phyloP scores from a whole-genome alignment of 2,113 vertebrate species.

The Ophthalmolycus amberensis region DNA sequence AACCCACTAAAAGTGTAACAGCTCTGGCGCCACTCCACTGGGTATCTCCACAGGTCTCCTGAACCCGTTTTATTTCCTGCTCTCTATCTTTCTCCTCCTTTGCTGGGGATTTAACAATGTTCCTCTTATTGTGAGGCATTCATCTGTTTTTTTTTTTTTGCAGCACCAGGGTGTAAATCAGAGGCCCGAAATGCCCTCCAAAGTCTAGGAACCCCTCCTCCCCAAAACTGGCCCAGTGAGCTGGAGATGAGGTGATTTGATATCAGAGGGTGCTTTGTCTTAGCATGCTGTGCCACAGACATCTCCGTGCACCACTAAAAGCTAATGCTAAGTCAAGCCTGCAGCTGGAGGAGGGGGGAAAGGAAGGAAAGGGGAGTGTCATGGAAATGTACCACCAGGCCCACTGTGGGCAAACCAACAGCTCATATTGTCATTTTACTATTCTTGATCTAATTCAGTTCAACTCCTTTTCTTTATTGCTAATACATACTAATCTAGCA shows the following conservation, averaged over 20 bases:
- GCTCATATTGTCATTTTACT: background rate
- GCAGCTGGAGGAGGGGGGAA: conserved; percentile 24
- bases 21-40: background rate
- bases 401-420: conserved; percentile 7
- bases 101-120: conserved; percentile 48
- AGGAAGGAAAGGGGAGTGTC: background rate
- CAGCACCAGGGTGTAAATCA: conserved; percentile 59
- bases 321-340: conserved; percentile 21
- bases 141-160: conserved; percentile 42
- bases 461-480: background rate
- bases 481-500: background rate
- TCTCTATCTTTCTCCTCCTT: background rate
- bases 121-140: conserved; percentile 56
- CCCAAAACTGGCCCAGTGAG: conserved; percentile 35
- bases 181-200: conserved; percentile 39
- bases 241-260: conserved; percentile 62
- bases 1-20: background rate
- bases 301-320: conserved; percentile 29
- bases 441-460: background rate
- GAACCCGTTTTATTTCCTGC: conserved; percentile 5
- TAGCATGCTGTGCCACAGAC: conserved; percentile 32
- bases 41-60: conserved; percentile 24
- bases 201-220: conserved; percentile 30
- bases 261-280: conserved; percentile 61
- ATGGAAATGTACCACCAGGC: background rate